Evolutionary conservation across 1,140 invertebrate genomes (phyloP).

Genomic region (Colletes latitarsis): DNA sequence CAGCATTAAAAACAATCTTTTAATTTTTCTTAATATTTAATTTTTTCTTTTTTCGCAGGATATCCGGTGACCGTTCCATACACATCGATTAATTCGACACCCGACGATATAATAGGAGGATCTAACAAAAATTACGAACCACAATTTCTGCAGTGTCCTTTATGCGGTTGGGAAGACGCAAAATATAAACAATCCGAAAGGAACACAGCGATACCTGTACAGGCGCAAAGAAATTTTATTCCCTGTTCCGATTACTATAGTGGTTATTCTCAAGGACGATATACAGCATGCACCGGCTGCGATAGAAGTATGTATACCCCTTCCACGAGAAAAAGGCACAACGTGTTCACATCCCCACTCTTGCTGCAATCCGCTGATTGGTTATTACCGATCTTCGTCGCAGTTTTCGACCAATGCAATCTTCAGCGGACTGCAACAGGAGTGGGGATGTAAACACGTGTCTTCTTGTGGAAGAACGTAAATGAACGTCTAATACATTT

Average conservation of each 20-base stretch:
- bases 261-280: not conserved
- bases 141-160: constrained; percentile 39
- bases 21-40: not conserved
- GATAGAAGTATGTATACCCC: not conserved
- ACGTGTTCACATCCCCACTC: no score
- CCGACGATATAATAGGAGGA: not conserved
- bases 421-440: no score
- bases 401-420: no score
- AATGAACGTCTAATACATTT: no score
- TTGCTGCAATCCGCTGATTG: no score
- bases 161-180: constrained; percentile 43
- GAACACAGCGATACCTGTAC: not conserved
- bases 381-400: no score
- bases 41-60: not conserved
- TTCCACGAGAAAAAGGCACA: not conserved
- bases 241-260: constrained; percentile 6
- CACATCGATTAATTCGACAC: not conserved
- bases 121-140: not conserved
- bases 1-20: no score
- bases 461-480: not conserved
- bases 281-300: not conserved
- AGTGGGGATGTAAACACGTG: not conserved
- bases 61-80: not conserved
- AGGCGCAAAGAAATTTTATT: not conserved
- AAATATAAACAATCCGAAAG: not conserved